phyloP scores from a whole-genome alignment of 2,888 invertebrate species.

The Mesorhabditis belari region DNA sequence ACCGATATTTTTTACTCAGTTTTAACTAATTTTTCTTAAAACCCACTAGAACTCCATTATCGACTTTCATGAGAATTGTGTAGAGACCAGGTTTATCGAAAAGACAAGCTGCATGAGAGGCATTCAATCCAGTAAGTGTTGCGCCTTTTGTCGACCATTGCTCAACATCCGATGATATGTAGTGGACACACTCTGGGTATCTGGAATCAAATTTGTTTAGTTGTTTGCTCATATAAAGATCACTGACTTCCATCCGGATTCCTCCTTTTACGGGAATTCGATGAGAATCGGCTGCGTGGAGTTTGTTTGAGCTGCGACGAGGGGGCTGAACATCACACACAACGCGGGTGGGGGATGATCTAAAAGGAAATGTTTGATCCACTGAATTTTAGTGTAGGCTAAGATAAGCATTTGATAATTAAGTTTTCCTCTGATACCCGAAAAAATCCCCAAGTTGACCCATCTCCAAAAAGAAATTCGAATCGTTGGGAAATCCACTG shows the following conservation, averaged over 20 bases:
- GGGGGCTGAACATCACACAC: slow-evolving; percentile 22
- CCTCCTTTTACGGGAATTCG: slow-evolving; percentile 28
- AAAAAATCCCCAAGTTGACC: too few species aligned
- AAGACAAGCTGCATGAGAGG: slow-evolving; percentile 45
- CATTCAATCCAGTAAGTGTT: slow-evolving; percentile 36
- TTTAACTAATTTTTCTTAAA: too few species aligned
- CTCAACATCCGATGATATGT: neutral
- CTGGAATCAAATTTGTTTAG: too few species aligned
- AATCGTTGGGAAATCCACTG: slow-evolving; percentile 9
- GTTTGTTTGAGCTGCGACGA: slow-evolving; percentile 17
- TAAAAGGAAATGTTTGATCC: slow-evolving; percentile 4
- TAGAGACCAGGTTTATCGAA: slow-evolving; percentile 34
- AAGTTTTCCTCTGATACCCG: too few species aligned
- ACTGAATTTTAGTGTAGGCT: neutral
- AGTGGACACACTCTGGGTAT: slow-evolving; percentile 40
- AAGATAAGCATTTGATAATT: too few species aligned
- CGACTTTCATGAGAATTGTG: slow-evolving; percentile 32
- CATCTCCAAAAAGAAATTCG: too few species aligned
- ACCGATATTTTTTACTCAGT: too few species aligned
- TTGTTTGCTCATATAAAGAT: too few species aligned
- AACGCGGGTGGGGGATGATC: slow-evolving; percentile 22
- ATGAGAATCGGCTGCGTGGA: slow-evolving; percentile 23
- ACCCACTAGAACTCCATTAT: slow-evolving; percentile 9
- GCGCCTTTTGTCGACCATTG: slow-evolving; percentile 27
- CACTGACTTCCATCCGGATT: slow-evolving; percentile 41